Conservation (phyloP, 92 coral and sea anemone genomes). For the Porites evermanni region DNA sequence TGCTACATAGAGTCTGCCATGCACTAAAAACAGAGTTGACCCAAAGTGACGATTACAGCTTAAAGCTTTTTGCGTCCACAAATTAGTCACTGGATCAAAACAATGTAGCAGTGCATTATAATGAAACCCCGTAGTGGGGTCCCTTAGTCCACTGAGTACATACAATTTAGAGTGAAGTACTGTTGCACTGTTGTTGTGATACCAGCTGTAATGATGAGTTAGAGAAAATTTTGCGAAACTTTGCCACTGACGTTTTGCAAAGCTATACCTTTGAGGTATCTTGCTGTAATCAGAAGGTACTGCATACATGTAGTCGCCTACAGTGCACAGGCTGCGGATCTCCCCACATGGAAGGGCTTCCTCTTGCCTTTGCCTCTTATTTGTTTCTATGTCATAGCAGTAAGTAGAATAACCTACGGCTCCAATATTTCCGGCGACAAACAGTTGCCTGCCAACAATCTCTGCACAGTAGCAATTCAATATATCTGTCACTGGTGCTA, state of each 20-base stretch:
- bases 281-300: too few relatives aligned
- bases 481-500: background rate
- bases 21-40: constrained; percentile 27
- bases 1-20: constrained; percentile 16
- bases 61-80: constrained; percentile 1
- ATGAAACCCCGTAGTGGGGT: background rate
- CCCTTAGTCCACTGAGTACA: too few relatives aligned
- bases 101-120: background rate
- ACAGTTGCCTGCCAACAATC: background rate
- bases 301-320: too few relatives aligned
- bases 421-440: background rate
- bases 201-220: background rate
- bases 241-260: too few relatives aligned
- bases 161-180: background rate
- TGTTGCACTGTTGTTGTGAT: background rate
- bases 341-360: too few relatives aligned
- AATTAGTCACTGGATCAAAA: constrained; percentile 22
- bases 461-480: background rate
- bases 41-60: constrained; percentile 27
- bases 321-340: too few relatives aligned
- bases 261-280: too few relatives aligned
- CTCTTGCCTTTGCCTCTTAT: too few relatives aligned
- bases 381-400: too few relatives aligned
- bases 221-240: background rate
- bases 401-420: too few relatives aligned